Evolutionary conservation across 2,888 invertebrate species (phyloP).

Genomic region (Catocala nupta): DNA sequence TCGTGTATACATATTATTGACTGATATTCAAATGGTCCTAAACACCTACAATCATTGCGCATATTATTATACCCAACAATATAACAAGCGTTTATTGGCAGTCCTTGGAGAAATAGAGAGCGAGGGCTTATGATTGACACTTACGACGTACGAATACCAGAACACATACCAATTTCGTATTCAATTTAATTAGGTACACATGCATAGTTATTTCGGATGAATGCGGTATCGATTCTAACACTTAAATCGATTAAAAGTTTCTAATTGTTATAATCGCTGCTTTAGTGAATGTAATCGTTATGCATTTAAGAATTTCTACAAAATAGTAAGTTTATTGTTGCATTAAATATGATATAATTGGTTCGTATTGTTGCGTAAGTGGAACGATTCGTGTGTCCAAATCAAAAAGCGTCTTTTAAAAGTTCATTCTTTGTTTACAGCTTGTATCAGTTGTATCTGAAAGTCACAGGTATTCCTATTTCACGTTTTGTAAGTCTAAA

Average conservation of each 20-base stretch:
- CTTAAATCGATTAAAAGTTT: slow-evolving; percentile 36
- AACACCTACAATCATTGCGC: no score
- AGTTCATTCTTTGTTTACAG: not conserved
- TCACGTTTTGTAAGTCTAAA: no score
- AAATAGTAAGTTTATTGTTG: slow-evolving; percentile 13
- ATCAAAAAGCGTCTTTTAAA: slow-evolving; percentile 1
- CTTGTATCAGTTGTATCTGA: slow-evolving; percentile 8
- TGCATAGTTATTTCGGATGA: slow-evolving; percentile 2
- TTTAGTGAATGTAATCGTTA: slow-evolving; percentile 31
- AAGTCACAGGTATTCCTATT: not conserved
- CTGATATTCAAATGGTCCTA: no score
- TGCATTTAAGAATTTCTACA: slow-evolving; percentile 11
- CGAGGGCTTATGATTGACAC: no score
- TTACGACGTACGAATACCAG: no score
- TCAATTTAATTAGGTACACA: not conserved
- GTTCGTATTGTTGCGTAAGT: slow-evolving; percentile 28
- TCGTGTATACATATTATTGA: no score
- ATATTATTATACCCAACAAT: no score
- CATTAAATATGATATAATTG: slow-evolving; percentile 9
- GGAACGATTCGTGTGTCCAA: not conserved
- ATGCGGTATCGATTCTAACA: slow-evolving; percentile 17
- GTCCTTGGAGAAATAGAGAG: no score
- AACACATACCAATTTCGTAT: no score
- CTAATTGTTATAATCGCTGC: slow-evolving; percentile 33
- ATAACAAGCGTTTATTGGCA: no score